Evolutionary conservation across 2,113 vertebrate genomes (phyloP).

Genomic region (Chrysemys picta): DNA sequence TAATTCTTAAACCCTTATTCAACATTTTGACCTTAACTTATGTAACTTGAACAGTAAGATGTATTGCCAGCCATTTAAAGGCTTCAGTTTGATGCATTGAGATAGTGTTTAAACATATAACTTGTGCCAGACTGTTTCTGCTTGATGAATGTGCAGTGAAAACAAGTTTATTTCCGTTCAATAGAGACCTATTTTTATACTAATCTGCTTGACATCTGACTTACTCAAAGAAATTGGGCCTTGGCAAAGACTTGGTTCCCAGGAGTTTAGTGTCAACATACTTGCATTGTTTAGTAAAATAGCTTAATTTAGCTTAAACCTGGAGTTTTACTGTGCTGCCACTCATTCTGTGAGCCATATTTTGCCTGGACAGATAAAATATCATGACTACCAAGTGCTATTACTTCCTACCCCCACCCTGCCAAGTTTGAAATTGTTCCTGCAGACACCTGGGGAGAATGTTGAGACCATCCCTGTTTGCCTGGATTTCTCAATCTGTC

Average conservation of each 20-base stretch:
- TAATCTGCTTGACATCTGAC: not conserved
- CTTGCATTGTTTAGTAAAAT: fast-evolving
- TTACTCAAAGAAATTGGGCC: not conserved
- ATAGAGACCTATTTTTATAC: conserved; percentile 56
- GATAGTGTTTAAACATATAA: not conserved
- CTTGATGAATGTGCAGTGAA: not conserved
- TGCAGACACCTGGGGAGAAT: not conserved
- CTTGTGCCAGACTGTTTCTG: conserved; percentile 52
- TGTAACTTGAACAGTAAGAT: not conserved
- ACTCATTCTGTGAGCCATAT: not conserved
- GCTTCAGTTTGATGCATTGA: not conserved
- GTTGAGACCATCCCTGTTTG: not conserved
- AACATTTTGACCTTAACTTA: not conserved
- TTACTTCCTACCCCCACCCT: fast-evolving
- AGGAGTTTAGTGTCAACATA: fast-evolving
- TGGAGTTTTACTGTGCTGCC: not conserved
- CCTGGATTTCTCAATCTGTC: not conserved
- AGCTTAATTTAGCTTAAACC: not conserved
- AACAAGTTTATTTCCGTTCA: conserved; percentile 23
- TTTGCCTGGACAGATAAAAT: not conserved
- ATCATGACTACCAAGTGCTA: not conserved
- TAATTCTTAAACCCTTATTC: not conserved
- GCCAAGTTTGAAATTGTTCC: not conserved
- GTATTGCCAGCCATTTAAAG: not conserved
- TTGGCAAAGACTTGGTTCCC: not conserved